Conservation (phyloP, 1,140 invertebrate genomes). For the Cheumatopsyche charites region DNA sequence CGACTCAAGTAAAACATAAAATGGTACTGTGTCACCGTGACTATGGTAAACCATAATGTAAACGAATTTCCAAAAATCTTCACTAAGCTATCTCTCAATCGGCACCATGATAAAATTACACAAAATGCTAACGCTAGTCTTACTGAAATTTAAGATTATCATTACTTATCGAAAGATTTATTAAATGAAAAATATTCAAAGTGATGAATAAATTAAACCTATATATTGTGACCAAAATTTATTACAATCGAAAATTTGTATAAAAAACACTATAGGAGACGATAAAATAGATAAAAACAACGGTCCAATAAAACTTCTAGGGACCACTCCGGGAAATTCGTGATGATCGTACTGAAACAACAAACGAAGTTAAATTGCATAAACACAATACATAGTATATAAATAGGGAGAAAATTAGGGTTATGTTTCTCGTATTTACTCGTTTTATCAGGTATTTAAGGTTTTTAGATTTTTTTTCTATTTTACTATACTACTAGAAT, state of each 20-base stretch:
- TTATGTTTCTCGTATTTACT: too few species aligned
- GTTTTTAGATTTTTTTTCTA: too few species aligned
- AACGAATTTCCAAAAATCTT: constrained; percentile 80
- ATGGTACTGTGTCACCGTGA: constrained; percentile 94
- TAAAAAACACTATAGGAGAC: constrained; percentile 74
- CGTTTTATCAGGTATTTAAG: too few species aligned
- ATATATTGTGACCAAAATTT: constrained; percentile 93
- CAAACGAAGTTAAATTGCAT: too few species aligned
- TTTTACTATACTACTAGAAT: too few species aligned
- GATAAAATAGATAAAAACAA: constrained; percentile 81
- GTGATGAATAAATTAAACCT: constrained; percentile 72
- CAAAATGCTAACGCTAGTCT: constrained; percentile 76
- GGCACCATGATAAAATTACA: constrained; percentile 76
- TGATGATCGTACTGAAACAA: constrained; percentile 93
- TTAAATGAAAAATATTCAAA: constrained; percentile 42
- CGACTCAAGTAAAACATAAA: constrained; percentile 96
- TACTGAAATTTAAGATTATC: constrained; percentile 73
- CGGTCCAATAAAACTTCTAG: constrained; percentile 94
- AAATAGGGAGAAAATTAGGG: too few species aligned
- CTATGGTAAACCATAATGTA: constrained; percentile 80
- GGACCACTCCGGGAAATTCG: constrained; percentile 98
- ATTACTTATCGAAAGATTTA: too few species aligned
- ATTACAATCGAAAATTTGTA: constrained; percentile 72
- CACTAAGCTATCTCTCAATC: constrained; percentile 73
- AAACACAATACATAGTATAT: too few species aligned